Evolutionary conservation across 2,888 invertebrate genomes (phyloP).

Genomic region (Cryptus armator): DNA sequence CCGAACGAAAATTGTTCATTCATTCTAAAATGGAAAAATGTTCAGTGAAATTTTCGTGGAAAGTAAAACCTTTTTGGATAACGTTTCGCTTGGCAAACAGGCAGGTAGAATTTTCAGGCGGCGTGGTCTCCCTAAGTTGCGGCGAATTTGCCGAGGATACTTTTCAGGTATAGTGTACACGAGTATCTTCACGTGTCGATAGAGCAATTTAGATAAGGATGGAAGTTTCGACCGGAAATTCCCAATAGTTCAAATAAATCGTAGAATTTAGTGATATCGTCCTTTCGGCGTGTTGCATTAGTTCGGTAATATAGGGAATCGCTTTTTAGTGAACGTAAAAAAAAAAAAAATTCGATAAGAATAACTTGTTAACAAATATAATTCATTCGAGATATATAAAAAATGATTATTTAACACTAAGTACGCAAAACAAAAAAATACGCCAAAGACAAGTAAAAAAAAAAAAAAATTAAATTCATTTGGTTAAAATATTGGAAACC

Average conservation of each 20-base stretch:
- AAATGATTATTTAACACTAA: too few relatives aligned
- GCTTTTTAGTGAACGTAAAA: not conserved
- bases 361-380: too few relatives aligned
- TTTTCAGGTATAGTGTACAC: constrained; percentile 25
- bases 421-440: too few relatives aligned
- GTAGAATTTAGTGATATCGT: not conserved
- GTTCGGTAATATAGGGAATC: not conserved
- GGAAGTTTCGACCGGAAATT: constrained; percentile 19
- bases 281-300: not conserved
- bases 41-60: constrained; percentile 45
- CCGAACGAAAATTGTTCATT: constrained; percentile 47
- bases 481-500: too few relatives aligned
- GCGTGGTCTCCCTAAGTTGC: constrained; percentile 2
- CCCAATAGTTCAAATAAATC: not conserved
- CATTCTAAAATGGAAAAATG: constrained; percentile 13
- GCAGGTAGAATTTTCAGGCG: constrained; percentile 39
- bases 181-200: not conserved
- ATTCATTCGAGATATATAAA: too few relatives aligned
- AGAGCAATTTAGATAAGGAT: constrained; percentile 14
- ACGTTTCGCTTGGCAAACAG: not conserved
- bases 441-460: too few relatives aligned
- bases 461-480: too few relatives aligned
- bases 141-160: constrained; percentile 2
- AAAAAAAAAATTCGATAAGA: too few relatives aligned
- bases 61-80: constrained; percentile 43